Evolutionary conservation across 2,113 vertebrate species (phyloP).

Genomic region (Urocolius indicus): DNA sequence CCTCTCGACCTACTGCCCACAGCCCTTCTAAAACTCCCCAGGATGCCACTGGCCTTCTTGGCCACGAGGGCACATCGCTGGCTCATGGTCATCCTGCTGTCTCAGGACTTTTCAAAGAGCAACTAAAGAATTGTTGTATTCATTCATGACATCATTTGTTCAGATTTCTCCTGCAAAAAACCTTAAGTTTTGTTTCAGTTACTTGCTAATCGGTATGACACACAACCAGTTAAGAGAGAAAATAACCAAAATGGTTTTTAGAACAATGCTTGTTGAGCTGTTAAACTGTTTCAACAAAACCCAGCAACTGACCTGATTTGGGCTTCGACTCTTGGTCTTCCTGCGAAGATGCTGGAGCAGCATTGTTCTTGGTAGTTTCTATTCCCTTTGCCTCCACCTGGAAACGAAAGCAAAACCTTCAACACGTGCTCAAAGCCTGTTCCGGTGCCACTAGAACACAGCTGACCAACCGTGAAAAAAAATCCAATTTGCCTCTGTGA

Average conservation of each 20-base stretch:
- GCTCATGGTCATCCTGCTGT: no score
- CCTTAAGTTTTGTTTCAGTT: neutral
- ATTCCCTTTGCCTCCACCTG: constrained; percentile 80
- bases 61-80: no score
- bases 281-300: neutral
- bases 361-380: constrained; percentile 75
- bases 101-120: no score
- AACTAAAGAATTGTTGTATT: neutral
- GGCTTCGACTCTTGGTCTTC: constrained; percentile 73
- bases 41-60: no score
- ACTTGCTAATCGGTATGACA: neutral
- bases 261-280: neutral
- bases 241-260: neutral
- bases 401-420: constrained; percentile 31
- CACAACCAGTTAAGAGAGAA: neutral
- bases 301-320: constrained; percentile 67
- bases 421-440: neutral
- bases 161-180: neutral
- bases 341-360: constrained; percentile 58
- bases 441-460: neutral
- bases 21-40: no score
- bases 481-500: fast-evolving
- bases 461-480: neutral
- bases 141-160: neutral
- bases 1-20: no score